Evolutionary conservation across 2,888 invertebrate species (phyloP).

Genomic region (Caenorhabditis afra): DNA sequence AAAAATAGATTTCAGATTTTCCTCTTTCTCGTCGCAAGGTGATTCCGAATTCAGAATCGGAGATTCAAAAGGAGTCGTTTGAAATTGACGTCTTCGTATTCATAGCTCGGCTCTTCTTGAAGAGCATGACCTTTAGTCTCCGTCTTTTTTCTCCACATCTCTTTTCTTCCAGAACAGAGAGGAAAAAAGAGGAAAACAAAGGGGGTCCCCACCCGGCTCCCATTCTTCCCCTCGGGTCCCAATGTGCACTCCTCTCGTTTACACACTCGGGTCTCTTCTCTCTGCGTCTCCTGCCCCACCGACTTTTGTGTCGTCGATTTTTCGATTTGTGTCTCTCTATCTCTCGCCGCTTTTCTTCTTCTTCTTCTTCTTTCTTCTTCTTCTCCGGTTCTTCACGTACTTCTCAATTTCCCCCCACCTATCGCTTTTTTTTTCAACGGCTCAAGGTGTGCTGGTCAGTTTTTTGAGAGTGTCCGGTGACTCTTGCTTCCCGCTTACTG

Average conservation of each 20-base stretch:
- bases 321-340: constrained; percentile 8
- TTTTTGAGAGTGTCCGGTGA: too few relatives aligned
- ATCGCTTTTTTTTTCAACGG: not conserved
- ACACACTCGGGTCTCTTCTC: not conserved
- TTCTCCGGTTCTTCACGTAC: constrained; percentile 41
- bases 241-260: not conserved
- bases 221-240: not conserved
- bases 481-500: too few relatives aligned
- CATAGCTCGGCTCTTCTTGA: too few relatives aligned
- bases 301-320: constrained; percentile 24
- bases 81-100: too few relatives aligned
- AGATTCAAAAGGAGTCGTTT: too few relatives aligned
- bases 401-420: constrained; percentile 3
- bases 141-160: too few relatives aligned
- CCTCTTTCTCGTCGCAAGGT: too few relatives aligned
- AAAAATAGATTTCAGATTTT: too few relatives aligned
- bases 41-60: too few relatives aligned
- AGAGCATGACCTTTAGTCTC: not conserved
- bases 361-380: not conserved
- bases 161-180: too few relatives aligned
- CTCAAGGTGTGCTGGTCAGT: too few relatives aligned
- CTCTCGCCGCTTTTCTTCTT: not conserved
- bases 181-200: too few relatives aligned
- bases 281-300: constrained; percentile 7
- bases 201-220: not conserved